These are phyloP conservation scores for Cladorhizidae sp. DNA, from an alignment of 37 sponge, comb jelly and placozoan genomes.

Conservation along the genomic window DNA sequence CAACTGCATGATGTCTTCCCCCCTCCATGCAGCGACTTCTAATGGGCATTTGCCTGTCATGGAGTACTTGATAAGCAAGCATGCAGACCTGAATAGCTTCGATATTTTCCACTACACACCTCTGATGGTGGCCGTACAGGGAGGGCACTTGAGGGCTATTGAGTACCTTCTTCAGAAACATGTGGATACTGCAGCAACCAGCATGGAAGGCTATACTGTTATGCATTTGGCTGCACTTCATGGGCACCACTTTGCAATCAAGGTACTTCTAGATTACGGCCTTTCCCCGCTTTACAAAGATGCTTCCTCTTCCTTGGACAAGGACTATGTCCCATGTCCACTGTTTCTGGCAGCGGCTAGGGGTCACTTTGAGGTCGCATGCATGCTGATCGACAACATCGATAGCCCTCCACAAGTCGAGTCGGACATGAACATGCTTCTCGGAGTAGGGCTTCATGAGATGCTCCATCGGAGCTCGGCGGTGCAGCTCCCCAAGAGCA, in stretches of 20 bases:
- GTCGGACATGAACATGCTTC: slow-evolving; percentile 52
- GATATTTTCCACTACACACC: slow-evolving; percentile 65
- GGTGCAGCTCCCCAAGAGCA: neutral
- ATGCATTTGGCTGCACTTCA: slow-evolving; percentile 72
- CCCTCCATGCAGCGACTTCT: slow-evolving; percentile 73
- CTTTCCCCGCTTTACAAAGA: slow-evolving; percentile 32
- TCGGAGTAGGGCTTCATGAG: slow-evolving; percentile 31
- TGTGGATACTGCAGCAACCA: slow-evolving; percentile 37
- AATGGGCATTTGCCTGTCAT: slow-evolving; percentile 62
- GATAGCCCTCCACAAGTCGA: slow-evolving; percentile 27
- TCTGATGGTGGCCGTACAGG: slow-evolving; percentile 51
- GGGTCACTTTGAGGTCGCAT: slow-evolving; percentile 39
- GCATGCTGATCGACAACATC: neutral
- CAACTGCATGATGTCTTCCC: slow-evolving; percentile 71
- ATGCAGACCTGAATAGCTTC: slow-evolving; percentile 63
- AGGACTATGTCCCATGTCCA: slow-evolving; percentile 62
- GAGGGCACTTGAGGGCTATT: slow-evolving; percentile 56
- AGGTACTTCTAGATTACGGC: slow-evolving; percentile 36
- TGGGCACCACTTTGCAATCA: slow-evolving; percentile 43
- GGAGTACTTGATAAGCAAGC: slow-evolving; percentile 34
- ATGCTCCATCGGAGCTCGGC: neutral
- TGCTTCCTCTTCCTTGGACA: neutral
- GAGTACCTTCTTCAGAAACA: slow-evolving; percentile 39
- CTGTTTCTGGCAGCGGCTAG: slow-evolving; percentile 73
- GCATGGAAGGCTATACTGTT: slow-evolving; percentile 69